Percentiles rank a stretch among this genome's conserved stretches.
Evolutionary conservation across 2,113 vertebrate genomes (phyloP).

Genomic region (Pantherophis guttatus): DNA sequence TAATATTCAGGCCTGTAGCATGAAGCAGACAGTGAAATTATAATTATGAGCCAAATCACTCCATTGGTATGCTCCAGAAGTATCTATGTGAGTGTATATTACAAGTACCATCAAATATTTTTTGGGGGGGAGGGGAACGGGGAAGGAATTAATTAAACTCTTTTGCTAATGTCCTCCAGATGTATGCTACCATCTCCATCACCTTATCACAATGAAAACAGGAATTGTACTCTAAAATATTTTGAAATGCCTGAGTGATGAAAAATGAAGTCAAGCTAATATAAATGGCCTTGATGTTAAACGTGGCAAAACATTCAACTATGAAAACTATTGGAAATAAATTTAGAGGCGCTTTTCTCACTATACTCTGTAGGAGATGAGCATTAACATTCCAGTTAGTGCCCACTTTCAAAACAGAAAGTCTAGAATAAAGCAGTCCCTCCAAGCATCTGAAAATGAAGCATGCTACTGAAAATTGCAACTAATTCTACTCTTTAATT

Average conservation of each 20-base stretch:
- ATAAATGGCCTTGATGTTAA: not conserved
- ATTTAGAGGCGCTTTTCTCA: not conserved
- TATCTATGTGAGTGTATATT: not conserved
- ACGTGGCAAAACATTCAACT: not conserved
- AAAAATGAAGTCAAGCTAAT: not conserved
- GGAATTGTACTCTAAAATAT: not conserved
- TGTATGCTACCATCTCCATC: not conserved
- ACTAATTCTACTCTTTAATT: not conserved
- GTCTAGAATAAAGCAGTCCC: not conserved
- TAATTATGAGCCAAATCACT: slow-evolving; percentile 8
- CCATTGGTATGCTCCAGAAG: not conserved
- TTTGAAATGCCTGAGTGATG: not conserved
- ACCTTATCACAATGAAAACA: not conserved
- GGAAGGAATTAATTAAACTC: not conserved
- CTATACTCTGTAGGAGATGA: not conserved
- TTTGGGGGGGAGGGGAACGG: not conserved
- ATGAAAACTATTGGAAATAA: not conserved
- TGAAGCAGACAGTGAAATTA: slow-evolving; percentile 7
- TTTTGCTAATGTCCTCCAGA: not conserved
- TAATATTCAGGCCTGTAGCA: slow-evolving; percentile 30
- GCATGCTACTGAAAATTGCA: not conserved
- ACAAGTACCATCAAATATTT: not conserved
- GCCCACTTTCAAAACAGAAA: not conserved
- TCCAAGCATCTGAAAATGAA: not conserved
- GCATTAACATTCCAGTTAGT: not conserved